A percentile compares a stretch with the other conserved stretches of the same genome.
These are phyloP conservation scores for Philopedon plagiatum DNA, from an alignment of 2,888 invertebrate genomes.

Conservation along the genomic window DNA sequence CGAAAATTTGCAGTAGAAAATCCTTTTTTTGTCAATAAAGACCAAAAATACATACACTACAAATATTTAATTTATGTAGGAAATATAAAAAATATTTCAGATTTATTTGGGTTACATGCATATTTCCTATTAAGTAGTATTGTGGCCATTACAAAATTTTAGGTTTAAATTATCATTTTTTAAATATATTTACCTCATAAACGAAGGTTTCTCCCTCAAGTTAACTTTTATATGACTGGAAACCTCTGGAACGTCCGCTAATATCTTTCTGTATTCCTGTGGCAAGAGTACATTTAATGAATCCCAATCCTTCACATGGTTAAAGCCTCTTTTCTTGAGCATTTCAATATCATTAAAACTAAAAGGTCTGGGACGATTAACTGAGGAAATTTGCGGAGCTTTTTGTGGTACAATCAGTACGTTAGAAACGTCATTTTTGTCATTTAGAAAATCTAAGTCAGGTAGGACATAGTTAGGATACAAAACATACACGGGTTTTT, in stretches of 20 bases:
- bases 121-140: too few species aligned
- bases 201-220: conserved; percentile 71
- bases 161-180: neutral
- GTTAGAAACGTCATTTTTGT: conserved; percentile 71
- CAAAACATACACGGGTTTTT: conserved; percentile 88
- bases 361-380: conserved; percentile 75
- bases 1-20: too few species aligned
- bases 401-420: conserved; percentile 82
- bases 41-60: too few species aligned
- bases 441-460: conserved; percentile 85
- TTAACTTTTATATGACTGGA: conserved; percentile 75
- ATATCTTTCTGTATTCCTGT: conserved; percentile 83
- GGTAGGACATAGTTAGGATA: conserved; percentile 94
- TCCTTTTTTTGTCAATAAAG: too few species aligned
- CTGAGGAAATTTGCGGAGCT: conserved; percentile 67
- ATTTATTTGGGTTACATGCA: too few species aligned
- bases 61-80: too few species aligned
- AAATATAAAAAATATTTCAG: too few species aligned
- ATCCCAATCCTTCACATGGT: conserved; percentile 94
- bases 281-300: conserved; percentile 91
- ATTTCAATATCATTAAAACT: conserved; percentile 88
- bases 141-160: neutral
- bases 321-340: conserved; percentile 83
- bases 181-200: conserved; percentile 67
- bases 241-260: conserved; percentile 86